Base-by-base conservation (phyloP, 2,888 invertebrate genomes). In the Apamea anceps region DNA sequence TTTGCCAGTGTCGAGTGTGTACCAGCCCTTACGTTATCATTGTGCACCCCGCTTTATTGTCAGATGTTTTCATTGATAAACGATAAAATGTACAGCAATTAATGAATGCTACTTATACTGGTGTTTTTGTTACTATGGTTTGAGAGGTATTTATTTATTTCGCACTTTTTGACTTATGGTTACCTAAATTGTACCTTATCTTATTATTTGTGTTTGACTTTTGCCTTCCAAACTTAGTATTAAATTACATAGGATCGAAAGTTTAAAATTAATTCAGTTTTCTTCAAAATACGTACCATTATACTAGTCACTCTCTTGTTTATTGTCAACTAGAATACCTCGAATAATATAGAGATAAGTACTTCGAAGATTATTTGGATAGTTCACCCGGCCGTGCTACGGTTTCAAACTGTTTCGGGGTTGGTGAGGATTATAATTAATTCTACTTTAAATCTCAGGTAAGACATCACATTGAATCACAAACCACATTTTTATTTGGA, bases 1-100 rank as follows among this genome's bases (percentile, higher is more conserved):
- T 90, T 90, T 89, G 87, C 88, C 78, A 87, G 91, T 90, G 91
- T 92, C 88, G 86, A 88, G 88, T 89, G 88, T 91, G 93, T 89
- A 90, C 85, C 88, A 88, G 85, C 90, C 91, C 77, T 78, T 66
- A 57, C 67, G 83, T 84, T 88, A 85, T 87, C 87, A 89, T 80
- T 91, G 90, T 90, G 88, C 87, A 81, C 86, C 76, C 77, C 67
- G 86, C 87, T 91, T 92, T 91, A 88, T 87, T 87, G 85, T 87
- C 85, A 87, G 80, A 87, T 81, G 85, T 81, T 86, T 84, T 82
- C 79, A 80, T 86, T 85, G 82, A 88, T 86, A 86, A 86, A 84
- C 62, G 74, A 86, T 87, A 79, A 84, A 82, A 73, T 81, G 75
- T 85, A 72, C 77, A 80, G n/a, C 75, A 80, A 82, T 87, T 82